Evolutionary conservation across 2,797 vertebrate species (phyloP).

Genomic region (Acanthurus leucopareius): DNA sequence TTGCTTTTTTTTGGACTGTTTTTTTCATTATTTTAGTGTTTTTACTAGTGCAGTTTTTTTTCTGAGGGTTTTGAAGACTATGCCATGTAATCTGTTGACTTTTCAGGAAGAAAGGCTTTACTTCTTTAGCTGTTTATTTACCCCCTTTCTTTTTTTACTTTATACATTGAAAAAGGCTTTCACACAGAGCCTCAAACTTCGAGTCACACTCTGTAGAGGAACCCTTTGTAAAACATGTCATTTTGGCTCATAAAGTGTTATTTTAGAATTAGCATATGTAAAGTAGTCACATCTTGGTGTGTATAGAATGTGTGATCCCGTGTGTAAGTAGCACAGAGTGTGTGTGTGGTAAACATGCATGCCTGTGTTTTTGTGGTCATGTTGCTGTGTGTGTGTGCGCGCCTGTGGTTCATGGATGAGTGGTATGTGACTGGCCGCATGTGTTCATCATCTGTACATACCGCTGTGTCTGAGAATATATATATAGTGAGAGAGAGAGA

Average conservation of each 20-base stretch:
- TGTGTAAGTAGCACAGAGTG: constrained; percentile 6
- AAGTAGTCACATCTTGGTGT: constrained; percentile 46
- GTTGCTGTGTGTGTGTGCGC: constrained; percentile 25
- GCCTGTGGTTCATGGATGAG: constrained; percentile 41
- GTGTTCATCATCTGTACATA: constrained; percentile 33
- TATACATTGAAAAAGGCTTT: constrained; percentile 26
- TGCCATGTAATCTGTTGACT: too few relatives aligned
- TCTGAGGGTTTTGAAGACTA: background rate
- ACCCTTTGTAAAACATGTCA: constrained; percentile 38
- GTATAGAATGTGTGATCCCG: constrained; percentile 30
- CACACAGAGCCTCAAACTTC: constrained; percentile 6
- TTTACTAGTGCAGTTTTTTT: background rate
- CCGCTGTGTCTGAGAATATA: constrained; percentile 29
- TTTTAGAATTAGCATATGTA: constrained; percentile 56
- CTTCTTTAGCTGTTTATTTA: constrained; percentile 7
- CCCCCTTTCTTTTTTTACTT: background rate
- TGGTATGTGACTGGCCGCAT: constrained; percentile 7
- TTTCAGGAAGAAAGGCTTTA: background rate
- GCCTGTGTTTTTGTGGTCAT: constrained; percentile 52
- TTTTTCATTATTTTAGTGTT: background rate
- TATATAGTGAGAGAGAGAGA: constrained; percentile 27
- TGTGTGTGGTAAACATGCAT: constrained; percentile 27
- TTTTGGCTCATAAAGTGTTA: constrained; percentile 63
- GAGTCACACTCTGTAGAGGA: constrained; percentile 25
- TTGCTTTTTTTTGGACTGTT: background rate